Evolutionary conservation across 2,888 invertebrate genomes (phyloP).

Genomic region (Isoperla grammatica): DNA sequence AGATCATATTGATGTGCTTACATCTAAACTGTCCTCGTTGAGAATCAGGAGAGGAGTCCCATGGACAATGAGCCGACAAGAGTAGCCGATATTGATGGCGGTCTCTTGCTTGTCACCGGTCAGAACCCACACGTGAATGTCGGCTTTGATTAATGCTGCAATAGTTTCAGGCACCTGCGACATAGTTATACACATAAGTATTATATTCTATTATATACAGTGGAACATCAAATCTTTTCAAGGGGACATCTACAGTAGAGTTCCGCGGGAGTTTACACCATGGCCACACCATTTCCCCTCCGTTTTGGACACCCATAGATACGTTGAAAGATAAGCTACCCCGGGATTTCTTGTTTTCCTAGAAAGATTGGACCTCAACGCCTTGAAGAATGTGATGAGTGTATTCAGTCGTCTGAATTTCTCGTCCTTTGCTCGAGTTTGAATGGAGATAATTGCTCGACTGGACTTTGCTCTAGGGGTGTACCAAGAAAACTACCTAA

Average conservation of each 20-base stretch:
- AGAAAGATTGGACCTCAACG: too few relatives aligned
- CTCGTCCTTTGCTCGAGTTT: too few relatives aligned
- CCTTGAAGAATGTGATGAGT: too few relatives aligned
- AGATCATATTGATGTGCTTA: constrained; percentile 47
- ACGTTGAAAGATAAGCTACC: too few relatives aligned
- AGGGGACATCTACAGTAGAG: background rate
- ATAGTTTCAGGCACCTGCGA: constrained; percentile 90
- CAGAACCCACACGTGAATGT: constrained; percentile 94
- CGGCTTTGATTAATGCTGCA: constrained; percentile 83
- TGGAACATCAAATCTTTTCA: background rate
- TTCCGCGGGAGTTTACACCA: too few relatives aligned
- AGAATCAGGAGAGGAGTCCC: constrained; percentile 83
- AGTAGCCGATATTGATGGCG: constrained; percentile 98
- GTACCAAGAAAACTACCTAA: too few relatives aligned
- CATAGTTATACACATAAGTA: background rate
- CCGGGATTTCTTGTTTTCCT: too few relatives aligned
- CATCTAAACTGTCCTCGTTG: constrained; percentile 88
- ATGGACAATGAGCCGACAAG: constrained; percentile 77
- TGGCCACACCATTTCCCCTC: too few relatives aligned
- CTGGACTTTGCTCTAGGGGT: too few relatives aligned
- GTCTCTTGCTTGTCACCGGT: constrained; percentile 99
- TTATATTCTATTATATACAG: background rate
- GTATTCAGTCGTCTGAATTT: too few relatives aligned
- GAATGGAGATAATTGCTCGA: too few relatives aligned
- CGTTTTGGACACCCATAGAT: too few relatives aligned